Evolutionary conservation across 2,888 invertebrate species (phyloP).

Genomic region (Steinernema carpocapsae): DNA sequence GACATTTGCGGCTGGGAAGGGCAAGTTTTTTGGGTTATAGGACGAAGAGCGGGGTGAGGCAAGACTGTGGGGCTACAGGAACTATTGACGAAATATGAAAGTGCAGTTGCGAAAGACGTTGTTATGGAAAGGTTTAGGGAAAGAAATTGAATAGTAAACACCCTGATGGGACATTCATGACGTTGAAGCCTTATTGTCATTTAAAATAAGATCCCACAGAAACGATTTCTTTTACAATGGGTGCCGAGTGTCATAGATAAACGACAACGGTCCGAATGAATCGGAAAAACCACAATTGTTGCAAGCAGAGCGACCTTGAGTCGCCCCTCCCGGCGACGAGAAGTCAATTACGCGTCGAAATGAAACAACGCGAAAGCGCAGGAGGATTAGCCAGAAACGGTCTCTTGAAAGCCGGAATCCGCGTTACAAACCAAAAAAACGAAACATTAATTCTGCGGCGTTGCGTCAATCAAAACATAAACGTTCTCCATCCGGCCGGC

Average conservation of each 20-base stretch:
- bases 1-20: too few relatives aligned
- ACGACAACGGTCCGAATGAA: too few relatives aligned
- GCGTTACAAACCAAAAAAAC: not conserved
- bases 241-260: too few relatives aligned
- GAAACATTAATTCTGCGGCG: constrained; percentile 9
- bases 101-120: not conserved
- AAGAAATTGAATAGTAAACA: not conserved
- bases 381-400: not conserved
- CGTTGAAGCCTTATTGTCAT: not conserved
- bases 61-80: too few relatives aligned
- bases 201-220: not conserved
- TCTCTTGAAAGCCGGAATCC: not conserved
- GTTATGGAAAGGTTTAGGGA: not conserved
- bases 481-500: not conserved
- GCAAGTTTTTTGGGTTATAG: too few relatives aligned
- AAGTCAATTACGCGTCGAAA: constrained; percentile 5
- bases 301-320: constrained; percentile 14
- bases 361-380: not conserved
- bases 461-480: constrained; percentile 13
- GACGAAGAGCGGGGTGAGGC: too few relatives aligned
- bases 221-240: not conserved
- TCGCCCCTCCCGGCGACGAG: not conserved
- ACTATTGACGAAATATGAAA: not conserved
- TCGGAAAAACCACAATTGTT: not conserved
- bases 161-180: not conserved